Base-by-base conservation (phyloP, 2,113 vertebrate genomes). In the Atherinomorus stipes region DNA sequence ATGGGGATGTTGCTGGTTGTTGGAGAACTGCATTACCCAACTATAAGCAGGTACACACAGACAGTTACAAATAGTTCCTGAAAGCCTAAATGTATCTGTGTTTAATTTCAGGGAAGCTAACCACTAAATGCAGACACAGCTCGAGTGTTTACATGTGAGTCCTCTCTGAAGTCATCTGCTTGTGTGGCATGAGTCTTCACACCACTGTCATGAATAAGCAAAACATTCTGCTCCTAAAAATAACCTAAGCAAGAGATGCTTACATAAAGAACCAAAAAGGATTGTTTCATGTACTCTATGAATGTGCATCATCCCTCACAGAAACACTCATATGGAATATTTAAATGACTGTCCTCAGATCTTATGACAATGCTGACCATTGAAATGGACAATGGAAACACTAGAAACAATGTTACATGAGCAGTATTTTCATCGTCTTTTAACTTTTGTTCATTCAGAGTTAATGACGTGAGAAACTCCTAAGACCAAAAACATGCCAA, bases 401-500 rank as follows among this genome's bases (percentile, higher is more conserved):
- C 47, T 10, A 54, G 40, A 23, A 49, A 56, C 44, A 44, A 6
- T 1, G 7, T 68, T 12, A 54, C 38, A 44, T 70, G 40, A 13
- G 18, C 64, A 44, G 67, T 70, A 59, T 21, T 61, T 21, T 15
- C n/a, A 23, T 37, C 58, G 28, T 66, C 34, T 61, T 3, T 18
- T 28, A 44, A 66, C 64, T 40, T 44, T 9, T 58, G 50, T 59
- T 57, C 10, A 42, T 57, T 60, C 37, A 71, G 42, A 74, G 45
- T 47, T 15, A 53, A 42, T 28, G 4, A 11, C 71, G 23, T n/a
- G 7, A 66, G 21, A 10, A 65, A 57, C 58, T 78, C 62, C 61
- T 62, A 67, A 78, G 18, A 62, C 60, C 68, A 71, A 38, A 65
- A 57, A 73, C 57, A 88, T 88, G 89, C 87, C 89, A 90, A 92